Base-by-base conservation (phyloP, 2,888 invertebrate species). In the Seira sanloemensis region DNA sequence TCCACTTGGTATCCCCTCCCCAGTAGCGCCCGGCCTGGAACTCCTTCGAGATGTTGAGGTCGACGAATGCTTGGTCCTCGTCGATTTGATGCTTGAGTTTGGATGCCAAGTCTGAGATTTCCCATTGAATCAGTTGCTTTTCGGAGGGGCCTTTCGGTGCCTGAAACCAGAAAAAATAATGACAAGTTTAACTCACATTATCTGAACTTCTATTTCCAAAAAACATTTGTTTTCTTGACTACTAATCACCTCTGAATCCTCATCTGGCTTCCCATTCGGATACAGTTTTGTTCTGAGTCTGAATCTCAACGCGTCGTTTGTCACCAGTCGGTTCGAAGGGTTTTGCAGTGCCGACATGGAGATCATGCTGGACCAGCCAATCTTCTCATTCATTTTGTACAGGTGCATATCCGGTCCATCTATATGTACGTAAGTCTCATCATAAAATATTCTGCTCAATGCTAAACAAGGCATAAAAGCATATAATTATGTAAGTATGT, bases 321-420 rank as follows among this genome's bases (percentile, higher is more conserved):
- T 75, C 1, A 84, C 26, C 1, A 87, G 66, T 18, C 68, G 27
- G 71, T 85, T 84, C 0, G 73, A 24, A 0, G 83, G 81, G 27
- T 85, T 85, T 23, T 87, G 81, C 4, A 87, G 62, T 12, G 83
- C 78, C 1, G 76, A 24, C 69, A 85, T 65, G 7, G 87, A 77
- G 9, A 87, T 76, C 66, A 85, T 71, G 54, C 85, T 83, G n/a
- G 87, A 78, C 87, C 85, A 85, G 4, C 85, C 85, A 16, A 87
- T 87, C 62, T 84, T 85, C 54, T 87, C 87, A 46, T 84, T 84
- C 24, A 69, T 75, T 72, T 74, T 81, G 62, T 85, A 87, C n/a
- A 85, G 58, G 81, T 87, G 85, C 76, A 85, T 78, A 54, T 87
- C 87, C 2, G 87, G 87, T 26, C 87, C 87, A 81, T 78, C 87